These are phyloP conservation scores for Eurytoma californica DNA, from an alignment of 2,888 invertebrate species.

Conservation along the genomic window DNA sequence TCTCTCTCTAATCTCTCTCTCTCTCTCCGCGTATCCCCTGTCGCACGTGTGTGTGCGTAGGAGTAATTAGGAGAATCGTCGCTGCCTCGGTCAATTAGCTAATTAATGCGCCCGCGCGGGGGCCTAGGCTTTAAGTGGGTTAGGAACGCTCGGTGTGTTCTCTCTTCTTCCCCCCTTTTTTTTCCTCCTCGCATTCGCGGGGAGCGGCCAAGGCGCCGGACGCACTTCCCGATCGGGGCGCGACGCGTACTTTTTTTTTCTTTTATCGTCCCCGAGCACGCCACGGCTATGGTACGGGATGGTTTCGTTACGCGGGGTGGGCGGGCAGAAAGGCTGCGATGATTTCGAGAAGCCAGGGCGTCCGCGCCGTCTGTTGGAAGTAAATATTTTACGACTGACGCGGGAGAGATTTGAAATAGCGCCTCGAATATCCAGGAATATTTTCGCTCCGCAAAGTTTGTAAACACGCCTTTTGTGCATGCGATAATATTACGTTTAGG, in stretches of 20 bases:
- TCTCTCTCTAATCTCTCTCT: neutral
- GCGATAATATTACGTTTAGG: no score
- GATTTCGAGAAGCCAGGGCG: neutral
- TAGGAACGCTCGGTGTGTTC: constrained; percentile 16
- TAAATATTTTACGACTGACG: no score
- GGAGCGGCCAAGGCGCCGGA: neutral
- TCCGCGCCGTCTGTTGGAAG: no score
- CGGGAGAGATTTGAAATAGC: no score
- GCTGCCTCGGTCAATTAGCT: constrained; percentile 61
- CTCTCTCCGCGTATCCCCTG: neutral
- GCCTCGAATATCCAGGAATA: no score
- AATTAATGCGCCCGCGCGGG: constrained; percentile 61
- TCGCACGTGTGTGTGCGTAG: neutral
- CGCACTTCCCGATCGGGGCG: no score
- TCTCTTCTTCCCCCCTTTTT: neutral
- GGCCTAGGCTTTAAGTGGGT: constrained; percentile 35
- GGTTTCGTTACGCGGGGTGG: no score
- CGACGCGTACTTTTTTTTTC: no score
- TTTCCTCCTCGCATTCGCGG: neutral
- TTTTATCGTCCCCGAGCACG: no score
- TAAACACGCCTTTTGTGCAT: no score
- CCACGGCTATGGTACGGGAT: no score
- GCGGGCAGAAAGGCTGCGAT: neutral
- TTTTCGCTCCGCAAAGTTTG: no score
- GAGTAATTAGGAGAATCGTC: constrained; percentile 33